A percentile compares a stretch with the other conserved stretches of the same genome.
Evolutionary conservation across 2,888 invertebrate genomes (phyloP).

Genomic region (Tiphia femorata): DNA sequence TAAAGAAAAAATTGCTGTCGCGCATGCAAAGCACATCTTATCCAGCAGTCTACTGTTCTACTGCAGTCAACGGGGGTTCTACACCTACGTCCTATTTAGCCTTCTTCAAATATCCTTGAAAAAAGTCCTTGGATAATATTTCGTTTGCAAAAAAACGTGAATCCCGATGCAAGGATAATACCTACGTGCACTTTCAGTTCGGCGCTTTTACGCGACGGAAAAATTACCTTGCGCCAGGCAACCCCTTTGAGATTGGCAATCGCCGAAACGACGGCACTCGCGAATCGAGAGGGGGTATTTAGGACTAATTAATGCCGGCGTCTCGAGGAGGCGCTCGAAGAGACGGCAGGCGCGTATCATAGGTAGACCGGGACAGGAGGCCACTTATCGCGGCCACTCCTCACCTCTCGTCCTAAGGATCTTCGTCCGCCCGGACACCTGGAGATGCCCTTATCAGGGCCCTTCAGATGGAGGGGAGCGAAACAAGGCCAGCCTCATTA

Average conservation of each 20-base stretch:
- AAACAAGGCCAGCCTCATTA: slow-evolving; percentile 52
- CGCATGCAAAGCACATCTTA: slow-evolving; percentile 11
- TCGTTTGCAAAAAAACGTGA: too few relatives aligned
- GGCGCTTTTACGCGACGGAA: too few relatives aligned
- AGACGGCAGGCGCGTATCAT: neutral
- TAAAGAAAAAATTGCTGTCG: slow-evolving; percentile 31
- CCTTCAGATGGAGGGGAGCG: slow-evolving; percentile 32
- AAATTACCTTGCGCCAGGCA: too few relatives aligned
- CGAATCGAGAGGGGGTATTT: neutral
- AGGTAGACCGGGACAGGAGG: neutral
- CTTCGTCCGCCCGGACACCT: slow-evolving; percentile 32
- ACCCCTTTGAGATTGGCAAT: too few relatives aligned
- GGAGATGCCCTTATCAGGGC: slow-evolving; percentile 39
- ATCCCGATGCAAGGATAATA: too few relatives aligned
- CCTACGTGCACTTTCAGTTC: too few relatives aligned
- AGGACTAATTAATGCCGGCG: neutral
- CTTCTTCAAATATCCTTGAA: too few relatives aligned
- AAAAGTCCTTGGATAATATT: too few relatives aligned
- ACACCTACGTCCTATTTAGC: too few relatives aligned
- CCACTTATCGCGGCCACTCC: neutral
- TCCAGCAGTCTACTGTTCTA: too few relatives aligned
- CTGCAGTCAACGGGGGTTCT: too few relatives aligned
- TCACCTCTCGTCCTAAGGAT: slow-evolving; percentile 11
- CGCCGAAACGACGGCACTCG: slow-evolving; percentile 11
- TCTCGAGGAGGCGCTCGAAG: neutral